Evolutionary conservation across 1,140 invertebrate species (phyloP).

Genomic region (Calosoma granatense): DNA sequence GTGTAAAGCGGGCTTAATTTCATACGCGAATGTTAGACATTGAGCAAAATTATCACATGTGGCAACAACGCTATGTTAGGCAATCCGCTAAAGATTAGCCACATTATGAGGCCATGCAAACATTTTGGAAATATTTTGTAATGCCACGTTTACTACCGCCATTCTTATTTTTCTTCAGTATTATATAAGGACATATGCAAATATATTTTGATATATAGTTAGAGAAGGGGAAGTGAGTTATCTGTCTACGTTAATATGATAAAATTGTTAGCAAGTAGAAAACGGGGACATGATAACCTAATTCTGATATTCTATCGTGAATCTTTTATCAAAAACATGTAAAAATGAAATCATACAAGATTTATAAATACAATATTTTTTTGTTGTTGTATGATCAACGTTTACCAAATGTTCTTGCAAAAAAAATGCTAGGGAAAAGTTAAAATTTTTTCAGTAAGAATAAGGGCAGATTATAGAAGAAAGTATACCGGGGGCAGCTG

Average conservation of each 20-base stretch:
- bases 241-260: not conserved
- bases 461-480: no score
- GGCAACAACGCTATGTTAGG: not conserved
- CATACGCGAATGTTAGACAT: not conserved
- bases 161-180: not conserved
- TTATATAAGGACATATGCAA: not conserved
- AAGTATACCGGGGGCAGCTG: not conserved
- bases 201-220: not conserved
- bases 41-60: constrained; percentile 2
- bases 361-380: not conserved
- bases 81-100: not conserved
- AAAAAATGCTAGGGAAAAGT: not conserved
- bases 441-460: not conserved
- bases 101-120: not conserved
- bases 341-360: no score
- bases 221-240: not conserved
- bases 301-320: no score
- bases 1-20: not conserved
- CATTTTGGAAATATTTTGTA: not conserved
- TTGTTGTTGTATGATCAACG: not conserved
- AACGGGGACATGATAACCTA: no score
- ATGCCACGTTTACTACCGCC: not conserved
- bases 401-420: not conserved
- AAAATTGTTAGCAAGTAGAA: not conserved
- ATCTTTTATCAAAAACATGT: no score